Evolutionary conservation across 2,888 invertebrate genomes (phyloP), one percentile per base, ranked within the genome.

Genomic region (Agrypnus murinus): DNA sequence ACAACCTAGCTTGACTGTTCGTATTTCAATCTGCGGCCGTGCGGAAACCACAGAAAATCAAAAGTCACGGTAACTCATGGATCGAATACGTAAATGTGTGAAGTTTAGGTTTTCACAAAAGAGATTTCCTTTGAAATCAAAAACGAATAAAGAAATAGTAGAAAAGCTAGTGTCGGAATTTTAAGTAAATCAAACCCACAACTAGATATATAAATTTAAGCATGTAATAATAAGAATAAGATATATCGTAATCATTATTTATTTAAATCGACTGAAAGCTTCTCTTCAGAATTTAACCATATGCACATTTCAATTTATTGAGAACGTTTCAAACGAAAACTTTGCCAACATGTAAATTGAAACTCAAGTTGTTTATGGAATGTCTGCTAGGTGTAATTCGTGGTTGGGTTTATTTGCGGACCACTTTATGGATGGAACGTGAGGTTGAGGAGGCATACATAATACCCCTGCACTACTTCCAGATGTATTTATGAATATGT

Each of bases 381-480:
- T 15, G 55, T 55, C 55, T 36, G 55, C 14, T 55, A 32, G 55
- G 36, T 55, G 55, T 55, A 55, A 36, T 55, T 55, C 55, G 36
- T 15, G 36, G 55, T 36, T 25, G 14, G 55, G 55, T 55, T 55
- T 55, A 55, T 55, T 55, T 55, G 55, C 31, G 36, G 32, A 55
- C 31, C 55, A 55, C 32, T 55, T 55, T 55, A 55, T 55, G 36
- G 55, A 55, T 55, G 55, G 34, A 55, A 55, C 55, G 55, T 19
- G 55, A 55, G 36, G 34, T 38, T 32, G 32, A 32, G 36, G 4
- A 3, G 12, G 55, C 15, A 55, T 36, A 55, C 32, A 40, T 40
- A 12, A 10, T 12, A 40, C 40, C n/a, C 7, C 40, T n/a, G 40
- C 7, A 12, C 40, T n/a, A 40, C 12, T 40, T 40, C 40, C 40